phyloP scores from a whole-genome alignment of 92 coral and sea anemone genomes.

The Virgularia gustaviana region DNA sequence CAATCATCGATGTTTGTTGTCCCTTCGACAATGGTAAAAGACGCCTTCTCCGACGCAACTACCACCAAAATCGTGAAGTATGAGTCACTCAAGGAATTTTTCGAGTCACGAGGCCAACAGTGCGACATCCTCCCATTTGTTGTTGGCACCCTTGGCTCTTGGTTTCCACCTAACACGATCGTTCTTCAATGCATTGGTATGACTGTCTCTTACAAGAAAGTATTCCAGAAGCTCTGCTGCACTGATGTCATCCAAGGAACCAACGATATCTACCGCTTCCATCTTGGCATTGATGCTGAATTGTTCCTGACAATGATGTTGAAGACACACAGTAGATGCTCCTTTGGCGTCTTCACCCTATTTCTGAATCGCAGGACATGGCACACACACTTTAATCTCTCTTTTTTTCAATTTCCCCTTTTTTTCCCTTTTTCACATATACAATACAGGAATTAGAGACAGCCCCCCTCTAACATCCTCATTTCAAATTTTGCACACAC shows the following conservation, averaged over 20 bases:
- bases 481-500: too few species aligned
- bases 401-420: too few species aligned
- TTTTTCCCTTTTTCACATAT: too few species aligned
- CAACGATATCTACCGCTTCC: slow-evolving; percentile 18
- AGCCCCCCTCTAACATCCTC: too few species aligned
- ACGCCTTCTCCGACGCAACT: slow-evolving; percentile 28
- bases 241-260: slow-evolving; percentile 41
- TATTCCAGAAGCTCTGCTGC: slow-evolving; percentile 36
- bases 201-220: slow-evolving; percentile 20
- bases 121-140: slow-evolving; percentile 21
- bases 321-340: too few species aligned
- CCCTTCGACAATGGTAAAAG: slow-evolving; percentile 31
- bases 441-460: too few species aligned
- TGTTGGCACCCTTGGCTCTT: slow-evolving; percentile 26
- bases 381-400: too few species aligned
- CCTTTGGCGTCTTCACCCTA: too few species aligned
- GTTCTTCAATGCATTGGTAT: slow-evolving; percentile 10
- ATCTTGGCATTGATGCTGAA: too few species aligned
- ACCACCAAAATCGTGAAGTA: slow-evolving; percentile 14
- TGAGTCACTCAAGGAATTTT: slow-evolving; percentile 18
- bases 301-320: too few species aligned
- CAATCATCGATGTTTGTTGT: slow-evolving; percentile 20
- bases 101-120: neutral
- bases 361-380: too few species aligned
- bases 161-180: slow-evolving; percentile 20